Base-by-base conservation (phyloP, 2,113 vertebrate species). In the Sapayoa aenigma region DNA sequence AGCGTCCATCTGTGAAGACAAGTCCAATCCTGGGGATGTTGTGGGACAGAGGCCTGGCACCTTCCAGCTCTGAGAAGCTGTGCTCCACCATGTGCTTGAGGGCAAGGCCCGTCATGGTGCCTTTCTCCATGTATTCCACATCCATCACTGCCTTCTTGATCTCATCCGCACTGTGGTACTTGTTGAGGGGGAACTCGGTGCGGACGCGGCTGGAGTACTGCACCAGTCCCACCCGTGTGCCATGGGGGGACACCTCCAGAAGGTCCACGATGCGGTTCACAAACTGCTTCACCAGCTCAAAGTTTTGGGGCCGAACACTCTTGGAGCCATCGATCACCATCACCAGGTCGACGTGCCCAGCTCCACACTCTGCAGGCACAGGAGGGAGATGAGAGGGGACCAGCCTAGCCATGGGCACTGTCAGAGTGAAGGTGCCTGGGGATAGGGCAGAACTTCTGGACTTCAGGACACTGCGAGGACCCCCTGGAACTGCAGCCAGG, bases 81-180 rank as follows among this genome's bases (percentile, higher is more conserved):
- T 99, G 98, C 95, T 99, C 99, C 96, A 99, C 97, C 99, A 99
- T 98, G 97, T 99, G 99, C 50, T 99, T 99, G 69, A 99, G 98
- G 9, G 99, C 99, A 92, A 99, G 97, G 13, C 99, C 99, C 0
- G 99, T 99, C 99, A 99, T 99, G 37, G 99, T 99, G 4, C 99
- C 99, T n/a, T 99, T 99, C 97, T 99, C 99, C 99, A 99, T 99
- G 97, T 99, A 99, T 24, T 99, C 98, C 62, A 99, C 97, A 12
- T 98, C 98, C 98, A 98, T 98, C 46, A 99, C 99, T 0, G 99
- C 99, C 75, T 97, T 98, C 96, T 99, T 99, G 98, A 99, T 98
- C 92, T 99, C 99, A 0, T 98, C 98, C 0, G 98, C 98, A 0
- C 97, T 98, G 92, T 98, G 98, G 85, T 99, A 99, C 97, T 98